phyloP scores from a whole-genome alignment of 2,113 vertebrate species.

The Myrmophylax atrothorax region DNA sequence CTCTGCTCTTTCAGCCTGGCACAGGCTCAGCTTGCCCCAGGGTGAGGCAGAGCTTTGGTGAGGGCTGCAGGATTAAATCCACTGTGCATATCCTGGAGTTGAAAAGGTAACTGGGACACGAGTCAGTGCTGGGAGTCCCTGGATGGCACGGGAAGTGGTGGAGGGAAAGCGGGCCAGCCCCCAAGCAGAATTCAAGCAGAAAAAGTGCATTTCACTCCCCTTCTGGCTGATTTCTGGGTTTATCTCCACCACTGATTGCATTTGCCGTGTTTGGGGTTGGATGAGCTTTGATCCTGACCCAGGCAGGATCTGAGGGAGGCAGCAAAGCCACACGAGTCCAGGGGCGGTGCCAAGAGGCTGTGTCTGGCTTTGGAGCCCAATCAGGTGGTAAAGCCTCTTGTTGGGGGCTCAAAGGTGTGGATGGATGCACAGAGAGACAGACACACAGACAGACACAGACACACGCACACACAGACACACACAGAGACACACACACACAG shows the following conservation, averaged over 20 bases:
- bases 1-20: background rate
- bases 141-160: background rate
- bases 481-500: accelerated
- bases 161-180: background rate
- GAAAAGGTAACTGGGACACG: background rate
- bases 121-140: background rate
- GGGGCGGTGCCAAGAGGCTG: background rate
- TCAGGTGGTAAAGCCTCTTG: background rate
- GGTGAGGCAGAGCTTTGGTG: background rate
- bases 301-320: background rate
- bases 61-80: constrained; percentile 5
- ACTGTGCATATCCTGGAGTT: background rate
- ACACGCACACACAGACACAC: too few species aligned
- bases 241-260: background rate
- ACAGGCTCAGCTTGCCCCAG: background rate
- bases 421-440: background rate
- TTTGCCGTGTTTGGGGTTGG: background rate
- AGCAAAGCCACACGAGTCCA: background rate
- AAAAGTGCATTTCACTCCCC: background rate
- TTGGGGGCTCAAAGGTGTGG: background rate
- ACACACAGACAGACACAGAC: too few species aligned
- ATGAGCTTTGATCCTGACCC: constrained; percentile 6
- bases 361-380: background rate
- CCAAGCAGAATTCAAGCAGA: background rate
- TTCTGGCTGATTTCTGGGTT: constrained; percentile 4